Base-by-base conservation (phyloP, 2,113 vertebrate genomes). In the Ranitomeya imitator region DNA sequence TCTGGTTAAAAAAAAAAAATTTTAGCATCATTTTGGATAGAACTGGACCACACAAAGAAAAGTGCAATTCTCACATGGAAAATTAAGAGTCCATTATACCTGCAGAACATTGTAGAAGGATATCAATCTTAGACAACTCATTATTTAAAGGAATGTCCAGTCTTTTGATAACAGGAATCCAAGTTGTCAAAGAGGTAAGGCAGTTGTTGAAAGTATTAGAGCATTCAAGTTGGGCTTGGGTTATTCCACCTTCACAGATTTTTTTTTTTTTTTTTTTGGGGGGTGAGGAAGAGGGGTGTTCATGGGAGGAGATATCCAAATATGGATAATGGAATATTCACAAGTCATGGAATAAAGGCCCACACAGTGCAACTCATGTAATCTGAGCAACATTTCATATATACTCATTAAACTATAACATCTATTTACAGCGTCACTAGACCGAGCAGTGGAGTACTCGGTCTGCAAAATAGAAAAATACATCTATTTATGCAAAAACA, bases 401-500 rank as follows among this genome's bases (percentile, higher is more conserved):
- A 76, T 76, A 63, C 9, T 73, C 60, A 78, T 82, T 79, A 63
- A 63, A 86, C 54, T 18, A 77, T 12, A 59, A 65, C 71, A 88
- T 76, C 16, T 74, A 85, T 57, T 78, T 78, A 86, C 85, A 86
- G 59, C 61, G 7, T 85, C 59, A 65, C 67, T 51, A 9, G 79
- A 23, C 79, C 67, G 82, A 79, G 82, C 10, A 69, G 87, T 79
- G 73, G 61, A 85, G 19, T 13, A n/a, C 69, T n/a, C 85, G 69
- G 31, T 65, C 73, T 54, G 12, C 26, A 88, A 67, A 57, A 77
- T 55, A 77, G 78, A 1, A 89, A 84, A 89, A 89, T 85, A 89
- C 87, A 89, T 88, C 87, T 88, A 88, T 85, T 89, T 85, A 85
- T 85, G 78, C 87, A 89, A 74, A 84, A 71, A 83, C 69, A 88